A percentile compares a stretch with the other conserved stretches of the same genome.
phyloP scores from a whole-genome alignment of 2,113 vertebrate species.

The Mormyrus iriodes region DNA sequence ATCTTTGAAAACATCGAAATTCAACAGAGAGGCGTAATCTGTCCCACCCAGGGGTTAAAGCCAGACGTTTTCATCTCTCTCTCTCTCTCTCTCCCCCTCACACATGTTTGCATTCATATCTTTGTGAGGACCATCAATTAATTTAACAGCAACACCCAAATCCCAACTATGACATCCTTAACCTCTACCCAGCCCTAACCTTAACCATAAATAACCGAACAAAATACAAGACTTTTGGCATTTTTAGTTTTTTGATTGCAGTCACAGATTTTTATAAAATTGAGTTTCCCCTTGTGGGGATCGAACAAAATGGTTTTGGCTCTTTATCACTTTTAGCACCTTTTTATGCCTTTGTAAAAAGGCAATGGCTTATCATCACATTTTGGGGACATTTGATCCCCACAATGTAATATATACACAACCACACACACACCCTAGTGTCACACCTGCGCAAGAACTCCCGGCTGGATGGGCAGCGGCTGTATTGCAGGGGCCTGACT shows the following conservation, averaged over 20 bases:
- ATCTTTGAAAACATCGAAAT: neutral
- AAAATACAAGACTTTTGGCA: neutral
- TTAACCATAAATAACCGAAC: neutral
- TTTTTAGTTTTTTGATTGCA: neutral
- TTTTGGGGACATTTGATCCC: neutral
- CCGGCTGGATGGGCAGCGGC: conserved; percentile 85
- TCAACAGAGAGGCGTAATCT: neutral
- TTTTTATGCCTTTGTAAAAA: too few species aligned
- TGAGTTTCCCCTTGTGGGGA: neutral
- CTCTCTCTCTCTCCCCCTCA: too few species aligned
- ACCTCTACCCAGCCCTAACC: neutral
- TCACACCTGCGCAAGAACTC: conserved; percentile 87
- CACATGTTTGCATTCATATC: neutral
- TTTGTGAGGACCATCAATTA: neutral
- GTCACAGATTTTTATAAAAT: neutral
- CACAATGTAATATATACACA: neutral
- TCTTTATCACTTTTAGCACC: too few species aligned
- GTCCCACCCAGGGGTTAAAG: neutral
- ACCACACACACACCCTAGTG: neutral
- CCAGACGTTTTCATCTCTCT: neutral
- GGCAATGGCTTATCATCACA: neutral
- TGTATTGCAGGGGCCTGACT: conserved; percentile 86
- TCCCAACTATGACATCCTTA: neutral
- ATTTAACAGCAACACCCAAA: neutral
- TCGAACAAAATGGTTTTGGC: neutral